Evolutionary conservation across 2,113 vertebrate species (phyloP).

Genomic region (Seriola aureovittata): DNA sequence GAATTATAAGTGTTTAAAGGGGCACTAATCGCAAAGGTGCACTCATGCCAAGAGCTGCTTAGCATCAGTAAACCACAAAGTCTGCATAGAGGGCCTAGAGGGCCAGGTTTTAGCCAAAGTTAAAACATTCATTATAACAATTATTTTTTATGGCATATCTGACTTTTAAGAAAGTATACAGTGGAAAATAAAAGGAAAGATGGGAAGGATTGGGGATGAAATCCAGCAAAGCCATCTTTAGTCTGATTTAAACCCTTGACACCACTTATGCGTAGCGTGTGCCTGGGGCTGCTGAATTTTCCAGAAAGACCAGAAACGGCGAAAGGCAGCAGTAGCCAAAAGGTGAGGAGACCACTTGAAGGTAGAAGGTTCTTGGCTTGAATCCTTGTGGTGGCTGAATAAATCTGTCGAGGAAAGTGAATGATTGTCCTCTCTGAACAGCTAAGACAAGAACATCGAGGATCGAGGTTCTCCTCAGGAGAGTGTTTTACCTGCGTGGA

Average conservation of each 20-base stretch:
- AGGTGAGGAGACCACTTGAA: background rate
- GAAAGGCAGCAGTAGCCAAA: slow-evolving; percentile 20
- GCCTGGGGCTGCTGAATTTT: slow-evolving; percentile 1
- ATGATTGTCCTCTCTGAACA: slow-evolving; percentile 9
- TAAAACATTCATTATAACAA: slow-evolving; percentile 78
- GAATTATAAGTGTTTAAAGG: slow-evolving; percentile 83
- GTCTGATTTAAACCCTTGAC: slow-evolving; percentile 54
- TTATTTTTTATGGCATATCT: slow-evolving; percentile 74
- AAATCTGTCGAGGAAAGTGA: background rate
- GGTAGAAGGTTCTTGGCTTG: slow-evolving; percentile 1
- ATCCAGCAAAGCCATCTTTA: slow-evolving; percentile 47
- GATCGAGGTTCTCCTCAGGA: background rate
- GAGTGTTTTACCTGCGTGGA: slow-evolving; percentile 7
- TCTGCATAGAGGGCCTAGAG: slow-evolving; percentile 53
- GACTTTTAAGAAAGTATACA: slow-evolving; percentile 53
- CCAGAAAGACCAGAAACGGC: slow-evolving; percentile 25
- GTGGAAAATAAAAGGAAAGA: slow-evolving; percentile 69
- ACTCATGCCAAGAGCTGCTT: slow-evolving; percentile 77
- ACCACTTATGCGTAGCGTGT: background rate
- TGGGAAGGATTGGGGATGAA: slow-evolving; percentile 33
- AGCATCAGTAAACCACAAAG: slow-evolving; percentile 75
- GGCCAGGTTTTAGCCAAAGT: slow-evolving; percentile 64
- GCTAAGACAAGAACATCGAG: background rate
- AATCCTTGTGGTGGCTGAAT: slow-evolving; percentile 2
- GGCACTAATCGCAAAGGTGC: slow-evolving; percentile 73